These are phyloP conservation scores for Eupithecia dodoneata DNA, from an alignment of 2,888 invertebrate species.

Conservation along the genomic window DNA sequence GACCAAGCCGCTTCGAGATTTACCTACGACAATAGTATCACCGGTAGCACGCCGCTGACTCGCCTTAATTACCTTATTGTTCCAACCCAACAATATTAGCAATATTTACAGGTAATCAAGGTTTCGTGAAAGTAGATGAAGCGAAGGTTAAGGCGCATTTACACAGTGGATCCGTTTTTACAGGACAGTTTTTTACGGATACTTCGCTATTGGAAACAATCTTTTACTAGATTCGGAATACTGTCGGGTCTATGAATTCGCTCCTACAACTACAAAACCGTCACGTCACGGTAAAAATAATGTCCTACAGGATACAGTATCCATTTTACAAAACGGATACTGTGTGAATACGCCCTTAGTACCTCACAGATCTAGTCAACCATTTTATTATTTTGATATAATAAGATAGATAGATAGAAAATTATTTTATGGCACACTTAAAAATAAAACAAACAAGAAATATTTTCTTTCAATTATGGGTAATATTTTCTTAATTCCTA, in stretches of 20 bases:
- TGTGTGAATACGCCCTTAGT: too few species aligned
- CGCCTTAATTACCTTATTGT: slow-evolving; percentile 45
- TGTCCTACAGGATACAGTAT: too few species aligned
- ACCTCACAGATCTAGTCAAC: not conserved
- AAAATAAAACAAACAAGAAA: too few species aligned
- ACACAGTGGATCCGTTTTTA: too few species aligned
- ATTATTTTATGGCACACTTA: too few species aligned
- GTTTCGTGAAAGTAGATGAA: slow-evolving; percentile 32
- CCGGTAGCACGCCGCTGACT: slow-evolving; percentile 20
- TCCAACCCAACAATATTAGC: slow-evolving; percentile 35
- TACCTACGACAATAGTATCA: slow-evolving; percentile 17
- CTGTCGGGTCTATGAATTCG: too few species aligned
- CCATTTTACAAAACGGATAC: too few species aligned
- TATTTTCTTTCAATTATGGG: not conserved
- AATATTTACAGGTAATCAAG: slow-evolving; percentile 31
- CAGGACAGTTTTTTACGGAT: too few species aligned
- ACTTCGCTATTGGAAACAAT: too few species aligned
- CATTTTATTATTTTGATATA: not conserved
- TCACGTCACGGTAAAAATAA: too few species aligned
- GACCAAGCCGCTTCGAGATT: slow-evolving; percentile 43
- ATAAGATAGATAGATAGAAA: not conserved
- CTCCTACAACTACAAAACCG: too few species aligned
- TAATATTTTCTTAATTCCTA: not conserved
- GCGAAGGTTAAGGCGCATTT: not conserved
- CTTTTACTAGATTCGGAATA: too few species aligned